Conservation (phyloP, 2,797 vertebrate species). For the Pseudochromis fuscus region DNA sequence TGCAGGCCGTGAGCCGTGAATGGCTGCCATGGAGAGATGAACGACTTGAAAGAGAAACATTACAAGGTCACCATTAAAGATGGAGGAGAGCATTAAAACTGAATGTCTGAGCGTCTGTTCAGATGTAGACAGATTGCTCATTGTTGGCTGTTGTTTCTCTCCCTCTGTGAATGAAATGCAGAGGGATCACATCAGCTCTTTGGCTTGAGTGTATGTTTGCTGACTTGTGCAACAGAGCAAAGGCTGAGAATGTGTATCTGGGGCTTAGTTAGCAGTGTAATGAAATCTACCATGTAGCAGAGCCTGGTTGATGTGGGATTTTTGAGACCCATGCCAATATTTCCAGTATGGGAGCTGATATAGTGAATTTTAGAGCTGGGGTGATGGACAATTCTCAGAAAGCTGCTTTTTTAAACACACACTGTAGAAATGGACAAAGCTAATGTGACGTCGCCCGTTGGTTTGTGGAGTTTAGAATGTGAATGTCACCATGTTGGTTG, state of each 20-base stretch:
- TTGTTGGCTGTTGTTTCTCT: slow-evolving; percentile 1
- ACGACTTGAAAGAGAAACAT: slow-evolving; percentile 7
- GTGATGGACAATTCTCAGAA: too few relatives aligned
- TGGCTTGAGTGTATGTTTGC: slow-evolving; percentile 44
- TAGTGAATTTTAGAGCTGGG: too few relatives aligned
- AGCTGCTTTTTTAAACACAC: too few relatives aligned
- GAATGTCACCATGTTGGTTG: too few relatives aligned
- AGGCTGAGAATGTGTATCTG: slow-evolving; percentile 47
- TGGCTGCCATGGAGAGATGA: slow-evolving; percentile 16
- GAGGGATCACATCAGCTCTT: background rate
- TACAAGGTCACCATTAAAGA: slow-evolving; percentile 55
- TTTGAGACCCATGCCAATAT: too few relatives aligned
- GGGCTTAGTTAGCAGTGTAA: slow-evolving; percentile 34
- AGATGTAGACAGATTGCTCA: slow-evolving; percentile 9
- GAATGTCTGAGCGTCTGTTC: slow-evolving; percentile 21
- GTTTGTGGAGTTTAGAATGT: too few relatives aligned
- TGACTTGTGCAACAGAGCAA: slow-evolving; percentile 57
- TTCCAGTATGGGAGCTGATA: too few relatives aligned
- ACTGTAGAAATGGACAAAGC: too few relatives aligned
- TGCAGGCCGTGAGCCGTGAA: slow-evolving; percentile 30
- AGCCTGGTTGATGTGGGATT: too few relatives aligned
- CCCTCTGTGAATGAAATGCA: background rate
- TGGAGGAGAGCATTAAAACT: slow-evolving; percentile 42
- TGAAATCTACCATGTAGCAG: slow-evolving; percentile 35
- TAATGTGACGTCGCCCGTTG: too few relatives aligned